Evolutionary conservation across 2,113 vertebrate genomes (phyloP).

Genomic region (Silurus glanis): DNA sequence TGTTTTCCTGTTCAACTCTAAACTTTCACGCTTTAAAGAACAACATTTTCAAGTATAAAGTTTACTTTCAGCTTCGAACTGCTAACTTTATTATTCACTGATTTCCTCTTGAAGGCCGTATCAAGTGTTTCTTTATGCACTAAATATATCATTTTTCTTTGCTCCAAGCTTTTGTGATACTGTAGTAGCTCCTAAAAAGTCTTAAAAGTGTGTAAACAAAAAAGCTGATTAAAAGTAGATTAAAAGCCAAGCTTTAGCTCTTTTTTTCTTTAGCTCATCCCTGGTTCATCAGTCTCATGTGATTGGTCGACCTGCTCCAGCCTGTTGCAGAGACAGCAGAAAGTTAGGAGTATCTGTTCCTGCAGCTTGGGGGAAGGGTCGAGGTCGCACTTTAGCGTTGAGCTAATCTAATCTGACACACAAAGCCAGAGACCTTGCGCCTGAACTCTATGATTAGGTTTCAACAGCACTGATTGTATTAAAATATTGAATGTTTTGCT

Average conservation of each 20-base stretch:
- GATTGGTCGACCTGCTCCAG: slow-evolving; percentile 16
- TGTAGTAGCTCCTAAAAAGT: neutral
- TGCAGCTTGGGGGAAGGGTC: slow-evolving; percentile 41
- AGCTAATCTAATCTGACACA: slow-evolving; percentile 49
- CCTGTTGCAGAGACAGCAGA: slow-evolving; percentile 51
- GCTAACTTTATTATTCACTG: neutral
- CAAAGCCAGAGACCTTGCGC: slow-evolving; percentile 5
- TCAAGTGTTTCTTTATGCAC: neutral
- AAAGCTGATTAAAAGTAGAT: too few relatives aligned
- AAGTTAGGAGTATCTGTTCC: slow-evolving; percentile 47
- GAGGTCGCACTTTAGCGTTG: slow-evolving; percentile 28
- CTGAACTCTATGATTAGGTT: slow-evolving; percentile 33
- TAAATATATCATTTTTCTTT: neutral
- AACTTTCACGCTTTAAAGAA: slow-evolving; percentile 32
- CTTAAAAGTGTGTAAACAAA: neutral
- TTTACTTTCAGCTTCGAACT: neutral
- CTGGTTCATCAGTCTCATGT: neutral
- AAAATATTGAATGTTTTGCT: slow-evolving; percentile 8
- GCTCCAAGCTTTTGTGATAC: neutral
- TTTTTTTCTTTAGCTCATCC: neutral
- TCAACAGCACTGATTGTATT: neutral
- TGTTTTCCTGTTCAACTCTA: slow-evolving; percentile 48
- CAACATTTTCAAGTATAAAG: neutral
- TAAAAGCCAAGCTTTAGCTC: neutral
- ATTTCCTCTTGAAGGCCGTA: neutral